Evolutionary conservation across 1,140 invertebrate species (phyloP).

Genomic region (Lepidotrigona ventralis): DNA sequence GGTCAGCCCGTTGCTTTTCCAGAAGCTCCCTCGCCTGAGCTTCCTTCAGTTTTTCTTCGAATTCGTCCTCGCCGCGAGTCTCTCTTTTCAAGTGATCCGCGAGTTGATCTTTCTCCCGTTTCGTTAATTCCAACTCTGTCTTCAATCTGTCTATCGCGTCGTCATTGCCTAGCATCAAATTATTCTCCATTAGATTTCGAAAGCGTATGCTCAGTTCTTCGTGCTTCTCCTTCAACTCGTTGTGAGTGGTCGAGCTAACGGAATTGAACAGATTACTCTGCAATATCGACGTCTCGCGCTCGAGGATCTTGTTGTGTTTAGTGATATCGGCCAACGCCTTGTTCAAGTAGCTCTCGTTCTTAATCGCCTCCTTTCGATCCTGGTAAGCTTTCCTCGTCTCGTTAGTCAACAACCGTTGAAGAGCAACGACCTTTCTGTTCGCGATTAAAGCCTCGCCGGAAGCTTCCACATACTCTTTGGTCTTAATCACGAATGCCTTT

Average conservation of each 20-base stretch:
- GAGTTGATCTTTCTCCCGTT: slow-evolving; percentile 68
- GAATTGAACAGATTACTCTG: slow-evolving; percentile 70
- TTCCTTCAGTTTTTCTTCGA: slow-evolving; percentile 38
- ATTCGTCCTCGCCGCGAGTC: neutral
- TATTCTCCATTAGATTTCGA: slow-evolving; percentile 68
- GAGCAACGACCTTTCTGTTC: slow-evolving; percentile 65
- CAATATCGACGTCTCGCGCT: slow-evolving; percentile 65
- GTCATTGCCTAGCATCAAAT: slow-evolving; percentile 48
- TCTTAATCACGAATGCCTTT: slow-evolving; percentile 59
- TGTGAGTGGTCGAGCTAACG: slow-evolving; percentile 65
- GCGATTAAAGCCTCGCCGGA: slow-evolving; percentile 57
- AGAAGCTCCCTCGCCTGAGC: slow-evolving; percentile 66
- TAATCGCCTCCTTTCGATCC: slow-evolving; percentile 68
- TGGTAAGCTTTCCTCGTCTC: slow-evolving; percentile 69
- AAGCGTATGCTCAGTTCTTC: slow-evolving; percentile 73
- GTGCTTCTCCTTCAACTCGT: slow-evolving; percentile 72
- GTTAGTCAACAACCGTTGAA: slow-evolving; percentile 70
- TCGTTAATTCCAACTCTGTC: slow-evolving; percentile 61
- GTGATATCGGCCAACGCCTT: slow-evolving; percentile 69
- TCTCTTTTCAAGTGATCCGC: slow-evolving; percentile 46
- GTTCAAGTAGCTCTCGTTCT: slow-evolving; percentile 66
- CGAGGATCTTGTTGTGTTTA: slow-evolving; percentile 67
- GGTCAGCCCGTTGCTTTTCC: slow-evolving; percentile 74
- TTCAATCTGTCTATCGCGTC: slow-evolving; percentile 55
- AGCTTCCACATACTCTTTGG: slow-evolving; percentile 60